These are phyloP conservation scores for Dendroctonus ponderosae DNA, from an alignment of 1,140 invertebrate species.

Conservation along the genomic window DNA sequence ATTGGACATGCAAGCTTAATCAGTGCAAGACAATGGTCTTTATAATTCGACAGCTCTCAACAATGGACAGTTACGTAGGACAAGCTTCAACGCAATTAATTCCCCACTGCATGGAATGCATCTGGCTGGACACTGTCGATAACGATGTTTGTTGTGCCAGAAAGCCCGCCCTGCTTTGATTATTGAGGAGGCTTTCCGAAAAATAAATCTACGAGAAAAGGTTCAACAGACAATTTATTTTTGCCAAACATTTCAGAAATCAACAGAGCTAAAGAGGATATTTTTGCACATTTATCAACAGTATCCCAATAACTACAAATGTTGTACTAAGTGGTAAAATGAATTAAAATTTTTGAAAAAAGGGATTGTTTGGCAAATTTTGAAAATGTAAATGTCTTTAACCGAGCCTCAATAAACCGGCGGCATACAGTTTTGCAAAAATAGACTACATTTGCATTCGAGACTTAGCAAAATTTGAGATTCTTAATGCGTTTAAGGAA, in stretches of 20 bases:
- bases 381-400: no score
- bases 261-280: not conserved
- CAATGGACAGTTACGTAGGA: conserved; percentile 11
- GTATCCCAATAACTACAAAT: no score
- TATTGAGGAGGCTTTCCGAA: not conserved
- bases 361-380: no score
- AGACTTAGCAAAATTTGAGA: no score
- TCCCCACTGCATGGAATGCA: conserved; percentile 12
- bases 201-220: not conserved
- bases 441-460: no score
- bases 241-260: not conserved
- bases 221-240: not conserved
- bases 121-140: conserved; percentile 16
- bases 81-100: conserved; percentile 12
- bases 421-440: no score
- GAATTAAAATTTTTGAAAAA: no score
- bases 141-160: conserved; percentile 16
- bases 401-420: no score
- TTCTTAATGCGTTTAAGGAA: no score
- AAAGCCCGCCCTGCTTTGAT: not conserved
- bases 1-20: not conserved
- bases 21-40: conserved; percentile 3
- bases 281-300: not conserved
- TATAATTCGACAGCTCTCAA: conserved; percentile 7
- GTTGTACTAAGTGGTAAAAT: no score